phyloP scores from a whole-genome alignment of 2,888 invertebrate species.

The Ommatoiulus sabulosus region DNA sequence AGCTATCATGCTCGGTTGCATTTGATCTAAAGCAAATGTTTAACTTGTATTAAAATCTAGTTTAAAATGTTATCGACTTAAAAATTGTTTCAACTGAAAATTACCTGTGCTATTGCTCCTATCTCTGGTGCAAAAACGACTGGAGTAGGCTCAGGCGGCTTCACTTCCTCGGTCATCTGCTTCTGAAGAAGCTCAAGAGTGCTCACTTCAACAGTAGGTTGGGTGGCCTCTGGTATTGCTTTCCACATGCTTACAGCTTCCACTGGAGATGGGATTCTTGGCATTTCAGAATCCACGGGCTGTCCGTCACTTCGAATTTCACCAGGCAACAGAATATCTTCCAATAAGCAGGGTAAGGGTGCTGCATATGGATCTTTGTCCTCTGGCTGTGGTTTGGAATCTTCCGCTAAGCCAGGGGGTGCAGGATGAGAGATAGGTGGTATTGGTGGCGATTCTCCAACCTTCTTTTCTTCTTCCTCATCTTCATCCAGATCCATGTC shows the following conservation, averaged over 20 bases:
- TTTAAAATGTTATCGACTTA: not conserved
- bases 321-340: constrained; percentile 56
- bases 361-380: constrained; percentile 34
- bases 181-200: constrained; percentile 55
- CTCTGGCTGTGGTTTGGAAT: not conserved
- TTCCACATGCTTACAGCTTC: constrained; percentile 57
- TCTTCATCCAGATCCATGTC: constrained; percentile 55
- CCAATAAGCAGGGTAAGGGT: constrained; percentile 47
- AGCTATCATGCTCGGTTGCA: not conserved
- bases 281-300: not conserved
- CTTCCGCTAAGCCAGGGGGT: not conserved
- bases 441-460: not conserved
- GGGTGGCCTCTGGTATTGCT: constrained; percentile 57
- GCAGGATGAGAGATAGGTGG: not conserved
- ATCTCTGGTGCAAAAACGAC: not conserved
- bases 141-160: not conserved
- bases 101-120: not conserved
- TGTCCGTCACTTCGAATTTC: constrained; percentile 51
- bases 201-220: constrained; percentile 54
- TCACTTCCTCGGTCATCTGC: constrained; percentile 35
- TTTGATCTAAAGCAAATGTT: too few relatives aligned
- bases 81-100: not conserved
- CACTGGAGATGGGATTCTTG: not conserved
- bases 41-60: too few relatives aligned
- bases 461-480: constrained; percentile 37